Conservation (phyloP, 1,140 invertebrate species). For the Tigriopus japonicus region DNA sequence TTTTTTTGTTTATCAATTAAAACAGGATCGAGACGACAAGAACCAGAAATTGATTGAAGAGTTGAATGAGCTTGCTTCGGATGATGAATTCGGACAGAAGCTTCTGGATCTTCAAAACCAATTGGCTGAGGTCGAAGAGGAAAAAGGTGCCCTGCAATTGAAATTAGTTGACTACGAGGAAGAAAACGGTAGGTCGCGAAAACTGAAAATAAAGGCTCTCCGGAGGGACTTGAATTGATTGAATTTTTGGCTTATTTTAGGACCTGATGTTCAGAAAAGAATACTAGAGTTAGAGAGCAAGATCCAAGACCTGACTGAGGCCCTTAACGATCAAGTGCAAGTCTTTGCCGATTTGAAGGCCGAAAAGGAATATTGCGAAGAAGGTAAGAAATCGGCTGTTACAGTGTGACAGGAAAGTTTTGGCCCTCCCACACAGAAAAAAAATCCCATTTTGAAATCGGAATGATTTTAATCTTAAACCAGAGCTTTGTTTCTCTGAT, state of each 20-base stretch:
- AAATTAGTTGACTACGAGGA: constrained; percentile 60
- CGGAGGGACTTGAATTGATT: too few relatives aligned
- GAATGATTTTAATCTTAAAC: too few relatives aligned
- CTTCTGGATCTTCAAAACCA: constrained; percentile 49
- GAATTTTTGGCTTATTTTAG: background rate
- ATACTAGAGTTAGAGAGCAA: too few relatives aligned
- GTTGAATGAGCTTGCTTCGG: constrained; percentile 28
- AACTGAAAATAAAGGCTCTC: background rate
- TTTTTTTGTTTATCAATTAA: constrained; percentile 23
- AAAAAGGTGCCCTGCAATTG: constrained; percentile 68
- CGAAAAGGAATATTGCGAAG: too few relatives aligned
- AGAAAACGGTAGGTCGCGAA: background rate
- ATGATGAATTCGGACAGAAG: constrained; percentile 35
- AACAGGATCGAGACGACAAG: background rate
- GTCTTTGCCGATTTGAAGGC: too few relatives aligned
- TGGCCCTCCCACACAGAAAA: too few relatives aligned
- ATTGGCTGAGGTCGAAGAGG: constrained; percentile 64
- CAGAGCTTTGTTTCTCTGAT: too few relatives aligned
- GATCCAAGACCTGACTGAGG: too few relatives aligned
- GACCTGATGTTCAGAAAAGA: background rate
- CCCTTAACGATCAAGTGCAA: too few relatives aligned
- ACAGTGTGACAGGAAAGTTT: too few relatives aligned
- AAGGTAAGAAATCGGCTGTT: too few relatives aligned
- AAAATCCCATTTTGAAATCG: too few relatives aligned
- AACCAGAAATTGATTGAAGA: constrained; percentile 19